phyloP scores from a whole-genome alignment of 23 tunicate species.

The Clavelina lepadiformis region DNA sequence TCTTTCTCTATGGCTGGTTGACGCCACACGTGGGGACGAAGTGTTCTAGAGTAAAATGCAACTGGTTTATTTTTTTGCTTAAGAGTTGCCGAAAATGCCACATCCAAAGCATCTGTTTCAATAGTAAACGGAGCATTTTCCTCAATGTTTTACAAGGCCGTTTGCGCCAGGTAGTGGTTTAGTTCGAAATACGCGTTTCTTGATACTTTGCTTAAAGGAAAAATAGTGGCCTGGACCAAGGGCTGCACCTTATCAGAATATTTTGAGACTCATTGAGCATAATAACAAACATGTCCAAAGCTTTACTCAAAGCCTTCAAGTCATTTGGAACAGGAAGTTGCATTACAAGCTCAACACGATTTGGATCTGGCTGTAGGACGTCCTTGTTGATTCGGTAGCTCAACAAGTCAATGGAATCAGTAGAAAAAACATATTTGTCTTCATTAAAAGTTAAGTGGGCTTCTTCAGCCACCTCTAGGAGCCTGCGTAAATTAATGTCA shows the following conservation, averaged over 20 bases:
- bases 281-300: not conserved
- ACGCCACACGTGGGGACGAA: slow-evolving; percentile 2
- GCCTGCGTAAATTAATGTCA: too few relatives aligned
- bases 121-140: slow-evolving; percentile 17
- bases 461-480: too few relatives aligned
- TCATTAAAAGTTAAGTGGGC: too few relatives aligned
- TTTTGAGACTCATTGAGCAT: slow-evolving; percentile 10
- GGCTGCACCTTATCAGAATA: slow-evolving; percentile 16
- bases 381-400: too few relatives aligned
- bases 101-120: slow-evolving; percentile 31
- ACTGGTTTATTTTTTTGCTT: slow-evolving; percentile 16
- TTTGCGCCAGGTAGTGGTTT: slow-evolving; percentile 4
- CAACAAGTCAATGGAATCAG: too few relatives aligned
- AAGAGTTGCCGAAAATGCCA: slow-evolving; percentile 22
- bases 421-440: too few relatives aligned
- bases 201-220: slow-evolving; percentile 6
- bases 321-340: too few relatives aligned
- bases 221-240: not conserved
- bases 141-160: slow-evolving; percentile 7
- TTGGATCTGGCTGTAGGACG: too few relatives aligned
- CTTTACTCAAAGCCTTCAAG: too few relatives aligned
- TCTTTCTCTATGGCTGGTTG: slow-evolving; percentile 35
- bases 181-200: slow-evolving; percentile 3
- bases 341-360: too few relatives aligned
- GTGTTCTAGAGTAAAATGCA: slow-evolving; percentile 21